Evolutionary conservation across 2,113 vertebrate species (phyloP).

Genomic region (Talpa occidentalis): DNA sequence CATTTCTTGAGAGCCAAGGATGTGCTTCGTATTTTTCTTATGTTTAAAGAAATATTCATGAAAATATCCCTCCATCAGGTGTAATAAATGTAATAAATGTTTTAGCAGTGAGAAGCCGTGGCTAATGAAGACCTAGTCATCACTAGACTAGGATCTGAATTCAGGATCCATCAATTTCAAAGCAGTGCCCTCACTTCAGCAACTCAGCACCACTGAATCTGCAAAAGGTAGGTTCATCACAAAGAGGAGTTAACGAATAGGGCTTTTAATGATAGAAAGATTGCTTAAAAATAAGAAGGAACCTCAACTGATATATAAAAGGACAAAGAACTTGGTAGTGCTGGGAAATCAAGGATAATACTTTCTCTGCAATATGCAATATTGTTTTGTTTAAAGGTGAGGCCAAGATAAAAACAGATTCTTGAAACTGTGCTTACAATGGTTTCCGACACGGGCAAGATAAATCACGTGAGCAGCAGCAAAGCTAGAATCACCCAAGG

Average conservation of each 20-base stretch:
- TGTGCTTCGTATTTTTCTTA: background rate
- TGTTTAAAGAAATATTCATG: background rate
- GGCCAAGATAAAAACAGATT: constrained; percentile 60
- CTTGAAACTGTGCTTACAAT: constrained; percentile 41
- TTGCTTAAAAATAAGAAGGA: background rate
- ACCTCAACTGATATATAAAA: background rate
- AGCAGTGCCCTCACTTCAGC: background rate
- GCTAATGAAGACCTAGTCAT: background rate
- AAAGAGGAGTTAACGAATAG: background rate
- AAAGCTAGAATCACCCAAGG: constrained; percentile 64
- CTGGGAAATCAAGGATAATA: background rate
- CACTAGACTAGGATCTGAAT: constrained; percentile 5
- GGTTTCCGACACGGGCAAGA: constrained; percentile 17
- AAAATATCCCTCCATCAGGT: constrained; percentile 20
- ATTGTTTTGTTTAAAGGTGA: constrained; percentile 36
- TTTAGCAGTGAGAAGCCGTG: background rate
- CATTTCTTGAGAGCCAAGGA: background rate
- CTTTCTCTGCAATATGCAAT: background rate
- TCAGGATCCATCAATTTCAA: background rate
- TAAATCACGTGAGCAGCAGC: constrained; percentile 62
- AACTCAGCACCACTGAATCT: background rate
- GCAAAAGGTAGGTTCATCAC: background rate
- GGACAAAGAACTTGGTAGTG: background rate
- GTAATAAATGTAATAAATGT: background rate
- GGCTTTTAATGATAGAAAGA: constrained; percentile 12